These are phyloP conservation scores for Fissipunctia ypsillon DNA, from an alignment of 2,888 invertebrate genomes.

Conservation along the genomic window DNA sequence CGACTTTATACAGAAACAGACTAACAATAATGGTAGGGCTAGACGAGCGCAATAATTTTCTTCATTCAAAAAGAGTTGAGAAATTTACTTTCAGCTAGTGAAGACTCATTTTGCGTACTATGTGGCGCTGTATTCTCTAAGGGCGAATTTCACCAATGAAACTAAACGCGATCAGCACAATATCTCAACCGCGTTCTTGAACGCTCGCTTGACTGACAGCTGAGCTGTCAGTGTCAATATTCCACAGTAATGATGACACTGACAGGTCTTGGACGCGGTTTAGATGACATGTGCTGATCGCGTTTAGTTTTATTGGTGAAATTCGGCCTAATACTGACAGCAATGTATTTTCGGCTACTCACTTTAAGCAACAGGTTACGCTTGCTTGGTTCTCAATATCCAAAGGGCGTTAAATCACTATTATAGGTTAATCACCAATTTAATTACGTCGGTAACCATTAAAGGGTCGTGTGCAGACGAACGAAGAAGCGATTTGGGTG, in stretches of 20 bases:
- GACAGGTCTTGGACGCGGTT: background rate
- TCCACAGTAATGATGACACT: background rate
- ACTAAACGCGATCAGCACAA: background rate
- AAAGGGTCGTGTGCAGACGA: background rate
- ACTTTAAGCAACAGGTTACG: background rate
- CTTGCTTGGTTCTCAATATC: background rate
- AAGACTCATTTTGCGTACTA: background rate
- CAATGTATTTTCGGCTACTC: background rate
- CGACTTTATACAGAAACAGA: conserved; percentile 26
- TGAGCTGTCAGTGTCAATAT: background rate
- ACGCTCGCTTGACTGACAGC: too few relatives aligned
- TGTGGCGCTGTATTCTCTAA: background rate
- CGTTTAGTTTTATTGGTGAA: background rate
- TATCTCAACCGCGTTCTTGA: background rate
- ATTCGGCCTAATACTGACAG: background rate
- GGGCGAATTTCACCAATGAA: background rate
- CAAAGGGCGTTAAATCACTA: background rate
- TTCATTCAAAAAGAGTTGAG: background rate
- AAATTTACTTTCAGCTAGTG: background rate
- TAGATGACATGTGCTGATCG: background rate
- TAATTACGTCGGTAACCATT: background rate
- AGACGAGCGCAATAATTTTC: background rate
- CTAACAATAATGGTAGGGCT: conserved; percentile 8
- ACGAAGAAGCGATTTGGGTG: background rate
- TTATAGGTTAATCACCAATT: background rate